Base-by-base conservation (phyloP, 2,888 invertebrate species). In the Argynnis bischoffii region DNA sequence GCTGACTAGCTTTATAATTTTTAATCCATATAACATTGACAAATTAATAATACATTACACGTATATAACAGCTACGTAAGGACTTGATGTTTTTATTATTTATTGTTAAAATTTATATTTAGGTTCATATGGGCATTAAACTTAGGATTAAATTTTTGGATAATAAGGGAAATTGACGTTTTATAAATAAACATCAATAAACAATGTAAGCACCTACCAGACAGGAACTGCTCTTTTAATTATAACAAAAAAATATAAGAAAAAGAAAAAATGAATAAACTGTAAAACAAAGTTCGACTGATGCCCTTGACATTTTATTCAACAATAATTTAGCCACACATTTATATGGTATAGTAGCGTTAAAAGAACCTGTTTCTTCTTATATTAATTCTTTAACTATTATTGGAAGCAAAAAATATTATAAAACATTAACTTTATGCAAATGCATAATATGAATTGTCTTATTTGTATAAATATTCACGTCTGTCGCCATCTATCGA, bases 261-360 rank as follows among this genome's bases (percentile, higher is more conserved):
- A n/a, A n/a, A 61, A 51, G 48, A 51, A 51, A 61, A 61, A 41
- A 35, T 51, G 14, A 50, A 61, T 61, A 61, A 61, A 61, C 61
- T 61, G 60, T 60, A 60, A 60, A 54, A 66, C 46, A 47, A 66
- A 60, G 66, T 55, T 66, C 60, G 54, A 55, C 21, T 60, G 53
- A 54, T 59, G 59, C 4, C 66, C 66, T 66, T 66, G 66, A 66
- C 66, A 66, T 66, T 66, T 66, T 48, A 51, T 16, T 35, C 18
- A 61, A 50, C 18, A 61, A 61, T 61, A 61, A 61, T 61, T 51
- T 51, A 50, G 51, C 51, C 51, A 50, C 51, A 57, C 31, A n/a
- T 59, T 59, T 21, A 59, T 59, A 48, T 48, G 26, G 48, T n/a
- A 31, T 26, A 48, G 57, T 59, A 2, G 35, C 8, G 26, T 59